Conservation (phyloP, 2,797 vertebrate species). For the Cirrhinus molitorella region DNA sequence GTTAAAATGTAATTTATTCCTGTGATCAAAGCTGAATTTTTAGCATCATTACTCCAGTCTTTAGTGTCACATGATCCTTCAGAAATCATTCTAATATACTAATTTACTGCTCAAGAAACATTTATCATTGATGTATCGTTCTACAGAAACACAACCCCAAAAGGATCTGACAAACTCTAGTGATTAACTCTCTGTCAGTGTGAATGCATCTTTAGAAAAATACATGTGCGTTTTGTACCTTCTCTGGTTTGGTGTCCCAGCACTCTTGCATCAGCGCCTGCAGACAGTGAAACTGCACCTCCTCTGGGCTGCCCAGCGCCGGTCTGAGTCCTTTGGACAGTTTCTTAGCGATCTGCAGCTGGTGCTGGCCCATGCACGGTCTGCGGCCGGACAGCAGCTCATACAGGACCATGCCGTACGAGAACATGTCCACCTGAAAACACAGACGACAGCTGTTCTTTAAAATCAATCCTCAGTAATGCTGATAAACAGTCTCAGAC, state of each 20-base stretch:
- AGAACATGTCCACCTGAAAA: slow-evolving; percentile 97
- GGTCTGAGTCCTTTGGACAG: slow-evolving; percentile 94
- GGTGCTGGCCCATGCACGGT: slow-evolving; percentile 90
- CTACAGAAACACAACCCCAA: background rate
- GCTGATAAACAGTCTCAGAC: background rate
- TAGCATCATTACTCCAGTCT: too few relatives aligned
- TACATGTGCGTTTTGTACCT: slow-evolving; percentile 73
- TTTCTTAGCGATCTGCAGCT: slow-evolving; percentile 94
- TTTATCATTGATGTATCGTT: background rate
- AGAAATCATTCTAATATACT: too few relatives aligned
- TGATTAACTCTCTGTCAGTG: too few relatives aligned
- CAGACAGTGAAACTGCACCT: slow-evolving; percentile 90
- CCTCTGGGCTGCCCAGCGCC: slow-evolving; percentile 83
- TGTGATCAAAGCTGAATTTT: too few relatives aligned
- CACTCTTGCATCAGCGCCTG: slow-evolving; percentile 90
- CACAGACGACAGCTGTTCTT: background rate
- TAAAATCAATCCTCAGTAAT: background rate
- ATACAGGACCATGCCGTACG: slow-evolving; percentile 96
- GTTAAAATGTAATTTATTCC: too few relatives aligned
- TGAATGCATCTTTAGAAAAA: background rate
- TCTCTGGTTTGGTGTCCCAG: slow-evolving; percentile 98
- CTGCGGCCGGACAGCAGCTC: slow-evolving; percentile 91
- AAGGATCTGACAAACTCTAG: too few relatives aligned
- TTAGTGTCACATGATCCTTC: too few relatives aligned
- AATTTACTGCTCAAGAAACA: too few relatives aligned